Base-by-base conservation (phyloP, 2,113 vertebrate species). In the Megaceryle torquata region DNA sequence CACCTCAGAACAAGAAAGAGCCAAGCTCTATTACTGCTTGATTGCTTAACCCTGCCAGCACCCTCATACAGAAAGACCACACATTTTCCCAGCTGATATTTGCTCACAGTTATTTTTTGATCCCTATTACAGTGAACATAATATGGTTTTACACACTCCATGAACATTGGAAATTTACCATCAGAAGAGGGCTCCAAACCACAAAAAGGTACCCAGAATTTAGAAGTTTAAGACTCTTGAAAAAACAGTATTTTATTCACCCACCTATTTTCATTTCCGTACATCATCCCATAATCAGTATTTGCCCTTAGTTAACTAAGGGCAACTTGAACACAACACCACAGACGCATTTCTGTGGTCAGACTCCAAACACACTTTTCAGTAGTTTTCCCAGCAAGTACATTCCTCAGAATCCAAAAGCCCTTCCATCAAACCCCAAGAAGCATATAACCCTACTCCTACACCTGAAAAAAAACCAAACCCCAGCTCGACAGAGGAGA, bases 321-420 rank as follows among this genome's bases (percentile, higher is more conserved):
- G 3, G 5, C 26, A 88, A 35, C 26, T 78, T 39, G 60, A 84
- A 60, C 15, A 21, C 8, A 69, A 7, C 11, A 28, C 19, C 9
- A 51, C 13, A 17, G 5, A 10, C 1, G 0, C 5, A 2, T 17
- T 31, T 10, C 19, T 12, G 6, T 1, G 0, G 7, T 69, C n/a
- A 69, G 15, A 2, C 21, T 56, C 15, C 13, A 24, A 43, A 17
- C 1, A 4, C 0, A 0, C 5, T 22, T 63, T 11, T n/a, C 15
- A 56, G 24, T 6, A 10, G 2, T 13, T 60, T 61, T 20, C 5
- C n/a, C 65, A 78, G 50, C 14, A 82, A 41, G 13, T 13, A 16
- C 17, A 5, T 39, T 51, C 8, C 46, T 15, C 25, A n/a, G 5
- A 67, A 24, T 1, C 7, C 41, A 19, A 44, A 37, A 70, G 1